Evolutionary conservation across 2,888 invertebrate genomes (phyloP), one percentile per base, ranked within the genome.

Genomic region (Psococerastis gibbosa): DNA sequence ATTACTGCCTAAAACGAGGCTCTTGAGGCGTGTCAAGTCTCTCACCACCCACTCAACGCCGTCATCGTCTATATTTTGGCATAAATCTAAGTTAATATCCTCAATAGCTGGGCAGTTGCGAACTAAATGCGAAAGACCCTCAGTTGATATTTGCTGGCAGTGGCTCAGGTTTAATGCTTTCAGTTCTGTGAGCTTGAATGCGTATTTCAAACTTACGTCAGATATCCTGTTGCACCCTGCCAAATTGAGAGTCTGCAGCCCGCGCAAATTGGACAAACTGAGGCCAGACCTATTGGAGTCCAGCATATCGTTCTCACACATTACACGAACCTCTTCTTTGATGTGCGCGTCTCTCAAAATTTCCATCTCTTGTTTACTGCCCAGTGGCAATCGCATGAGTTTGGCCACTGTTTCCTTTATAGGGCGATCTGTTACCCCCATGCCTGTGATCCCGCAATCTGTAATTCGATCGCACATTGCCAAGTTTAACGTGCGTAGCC

Each of bases 401-500:
- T 22, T 23, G 15, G 49, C 11, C 35, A 53, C 54, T 3, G 53
- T 49, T 27, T 31, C 16, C 8, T 43, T 33, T n/a, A 42, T 18
- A 1, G 31, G 17, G 2, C 23, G 9, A 13, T 20, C 22, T 4
- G 32, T 34, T 34, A 44, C 22, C 32, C 68, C 67, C 68, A 75
- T 73, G 20, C 77, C 77, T 15, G 79, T 76, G 13, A 82, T 59
- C 1, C 79, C 80, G 22, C 69, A 70, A 60, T 82, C 80, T 8
- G 77, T 75, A 23, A 77, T 67, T 56, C 70, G 68, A 50, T 70
- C 69, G 60, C 80, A 81, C 53, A 73, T 71, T 50, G 73, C 72
- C 46, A 82, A 58, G 46, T 70, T 70, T 35, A 82, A 64, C 17
- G 62, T 67, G 32, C 70, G 64, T 33, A 82, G 60, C 49, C 64